Conservation (phyloP, 2,113 vertebrate genomes). For the Anoura caudifer region DNA sequence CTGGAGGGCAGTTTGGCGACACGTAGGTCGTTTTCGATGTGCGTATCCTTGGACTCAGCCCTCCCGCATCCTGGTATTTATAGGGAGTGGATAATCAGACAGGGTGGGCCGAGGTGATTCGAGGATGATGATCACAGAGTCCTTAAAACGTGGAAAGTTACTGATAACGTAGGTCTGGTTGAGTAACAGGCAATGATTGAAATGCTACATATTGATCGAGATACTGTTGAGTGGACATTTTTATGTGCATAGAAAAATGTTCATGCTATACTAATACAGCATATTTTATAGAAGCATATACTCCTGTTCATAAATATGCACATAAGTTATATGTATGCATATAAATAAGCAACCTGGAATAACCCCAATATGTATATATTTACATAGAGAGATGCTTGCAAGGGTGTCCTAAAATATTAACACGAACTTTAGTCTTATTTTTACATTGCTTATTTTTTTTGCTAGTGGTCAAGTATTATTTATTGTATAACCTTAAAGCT, state of each 20-base stretch:
- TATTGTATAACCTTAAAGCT: not conserved
- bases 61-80: not conserved
- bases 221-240: not conserved
- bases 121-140: not conserved
- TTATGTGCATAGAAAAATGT: not conserved
- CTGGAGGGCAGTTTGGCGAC: not conserved
- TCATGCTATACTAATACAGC: not conserved
- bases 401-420: not conserved
- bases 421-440: not conserved
- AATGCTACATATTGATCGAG: not conserved
- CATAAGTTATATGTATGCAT: not conserved
- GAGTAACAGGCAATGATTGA: not conserved
- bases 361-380: not conserved
- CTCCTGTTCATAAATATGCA: too few species aligned
- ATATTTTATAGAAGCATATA: not conserved
- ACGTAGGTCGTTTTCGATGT: not conserved
- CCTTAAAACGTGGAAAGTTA: not conserved
- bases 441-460: not conserved
- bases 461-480: not conserved
- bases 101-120: not conserved
- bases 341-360: too few species aligned
- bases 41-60: not conserved
- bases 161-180: not conserved
- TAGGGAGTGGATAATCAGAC: not conserved
- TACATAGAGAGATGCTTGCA: not conserved